Base-by-base conservation (phyloP, 2,888 invertebrate species). In the Trachelus troglodyta region DNA sequence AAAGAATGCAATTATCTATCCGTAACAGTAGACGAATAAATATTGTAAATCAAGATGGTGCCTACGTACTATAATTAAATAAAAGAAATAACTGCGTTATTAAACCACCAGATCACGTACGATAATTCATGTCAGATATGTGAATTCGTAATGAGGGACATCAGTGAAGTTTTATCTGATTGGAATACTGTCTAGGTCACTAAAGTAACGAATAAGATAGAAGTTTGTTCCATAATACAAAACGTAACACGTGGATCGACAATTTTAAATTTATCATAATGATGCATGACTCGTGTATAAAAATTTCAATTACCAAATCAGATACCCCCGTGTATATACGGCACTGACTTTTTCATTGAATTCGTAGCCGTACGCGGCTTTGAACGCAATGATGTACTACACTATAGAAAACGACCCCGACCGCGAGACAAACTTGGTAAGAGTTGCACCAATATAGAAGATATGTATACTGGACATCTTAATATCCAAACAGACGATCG, bases 391-490 rank as follows among this genome's bases (percentile, higher is more conserved):
- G 40, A 56, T 23, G 40, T 56, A 23, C 40, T 56, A 56, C 40
- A 56, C 23, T 56, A 56, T 56, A 23, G 40, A 56, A 56, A 56
- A 35, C 69, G 77, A 77, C 77, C 77, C 77, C 75, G 77, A 75
- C 74, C 75, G 69, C 68, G 71, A 77, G 77, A 77, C 77, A 71
- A 77, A 77, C 75, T 77, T 77, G 77, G 77, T 69, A 75, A 33
- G 69, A 77, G 75, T 75, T 69, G 74, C 77, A 56, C 23, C 15
- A 40, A 23, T 56, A 56, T 23, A 56, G 23, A 56, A 9, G 40
- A 56, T 56, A 9, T 23, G 23, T 56, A 23, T 56, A 23, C 40
- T 56, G 40, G 9, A 23, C 40, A 23, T 56, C 40, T 56, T 56
- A 23, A 56, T 23, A 56, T 9, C 23, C 23, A 23, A 56, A 9